Percentiles rank a stretch among this genome's conserved stretches.
Conservation (phyloP, 2,888 invertebrate genomes). For the Hemistola chrysoprasaria region DNA sequence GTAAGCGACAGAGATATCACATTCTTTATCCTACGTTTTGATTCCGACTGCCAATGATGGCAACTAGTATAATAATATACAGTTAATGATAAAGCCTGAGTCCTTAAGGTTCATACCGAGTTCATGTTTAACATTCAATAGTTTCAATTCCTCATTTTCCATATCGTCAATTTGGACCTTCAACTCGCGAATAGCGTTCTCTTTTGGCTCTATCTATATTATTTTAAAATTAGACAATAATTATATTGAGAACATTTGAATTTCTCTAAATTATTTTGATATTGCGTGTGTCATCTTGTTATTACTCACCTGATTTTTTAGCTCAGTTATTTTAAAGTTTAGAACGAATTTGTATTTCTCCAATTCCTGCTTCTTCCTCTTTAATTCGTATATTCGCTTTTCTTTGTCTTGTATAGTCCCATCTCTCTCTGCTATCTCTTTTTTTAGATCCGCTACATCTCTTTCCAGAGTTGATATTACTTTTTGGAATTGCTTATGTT, state of each 20-base stretch:
- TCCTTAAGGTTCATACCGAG: constrained; percentile 56
- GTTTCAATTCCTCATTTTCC: constrained; percentile 90
- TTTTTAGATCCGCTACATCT: constrained; percentile 90
- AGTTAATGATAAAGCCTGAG: background rate
- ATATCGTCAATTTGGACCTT: constrained; percentile 91
- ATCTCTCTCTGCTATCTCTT: constrained; percentile 92
- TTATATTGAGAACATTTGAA: too few relatives aligned
- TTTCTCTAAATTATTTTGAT: too few relatives aligned
- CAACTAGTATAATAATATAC: too few relatives aligned
- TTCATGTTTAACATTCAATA: constrained; percentile 75
- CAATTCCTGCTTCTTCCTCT: constrained; percentile 92
- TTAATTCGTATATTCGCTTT: constrained; percentile 90
- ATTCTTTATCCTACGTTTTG: too few relatives aligned
- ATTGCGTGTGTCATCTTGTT: too few relatives aligned
- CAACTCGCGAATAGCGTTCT: constrained; percentile 90
- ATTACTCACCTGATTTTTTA: constrained; percentile 87
- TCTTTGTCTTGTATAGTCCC: constrained; percentile 93
- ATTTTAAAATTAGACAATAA: constrained; percentile 35
- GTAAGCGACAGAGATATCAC: too few relatives aligned
- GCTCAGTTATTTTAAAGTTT: constrained; percentile 93
- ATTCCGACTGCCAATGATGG: too few relatives aligned
- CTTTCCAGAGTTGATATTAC: constrained; percentile 88
- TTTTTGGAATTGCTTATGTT: constrained; percentile 87
- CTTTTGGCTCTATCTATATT: constrained; percentile 91
- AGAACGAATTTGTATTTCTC: constrained; percentile 96